phyloP scores from a whole-genome alignment of 2,888 invertebrate genomes.

The Tipula helvola region DNA sequence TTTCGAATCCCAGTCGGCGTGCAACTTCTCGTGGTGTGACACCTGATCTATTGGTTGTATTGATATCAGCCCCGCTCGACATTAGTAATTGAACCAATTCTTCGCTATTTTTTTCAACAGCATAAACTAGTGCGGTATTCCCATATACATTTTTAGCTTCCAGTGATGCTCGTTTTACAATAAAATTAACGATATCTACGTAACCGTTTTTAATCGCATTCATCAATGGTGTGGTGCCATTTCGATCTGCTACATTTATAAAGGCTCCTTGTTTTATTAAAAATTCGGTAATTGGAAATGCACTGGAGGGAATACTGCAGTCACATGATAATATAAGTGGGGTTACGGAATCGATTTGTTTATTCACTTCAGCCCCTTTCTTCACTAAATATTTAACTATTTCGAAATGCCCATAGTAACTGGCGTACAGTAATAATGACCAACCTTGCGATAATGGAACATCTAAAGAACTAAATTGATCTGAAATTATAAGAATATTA shows the following conservation, averaged over 20 bases:
- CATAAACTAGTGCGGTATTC: conserved; percentile 27
- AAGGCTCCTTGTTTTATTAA: conserved; percentile 25
- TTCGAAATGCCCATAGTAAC: conserved; percentile 23
- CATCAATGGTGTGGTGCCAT: conserved; percentile 32
- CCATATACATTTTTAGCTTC: conserved; percentile 31
- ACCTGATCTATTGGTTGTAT: conserved; percentile 26
- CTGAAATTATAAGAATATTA: not conserved
- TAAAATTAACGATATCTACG: conserved; percentile 22
- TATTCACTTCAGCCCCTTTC: conserved; percentile 25
- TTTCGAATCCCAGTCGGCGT: conserved; percentile 29
- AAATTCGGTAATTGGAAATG: conserved; percentile 23
- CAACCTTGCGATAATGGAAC: not conserved
- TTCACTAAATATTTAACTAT: conserved; percentile 25
- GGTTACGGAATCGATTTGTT: conserved; percentile 26
- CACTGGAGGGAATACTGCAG: conserved; percentile 18
- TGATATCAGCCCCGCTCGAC: conserved; percentile 23
- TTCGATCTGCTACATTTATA: conserved; percentile 29
- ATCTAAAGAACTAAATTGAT: not conserved
- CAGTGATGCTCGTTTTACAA: conserved; percentile 26
- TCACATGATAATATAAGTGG: conserved; percentile 29
- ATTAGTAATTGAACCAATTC: conserved; percentile 27
- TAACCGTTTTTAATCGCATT: conserved; percentile 29
- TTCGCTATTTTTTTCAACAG: conserved; percentile 29
- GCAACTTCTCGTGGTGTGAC: conserved; percentile 30
- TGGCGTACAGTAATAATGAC: conserved; percentile 24